phyloP scores from a whole-genome alignment of 2,888 invertebrate species.

The Scelioninae gen. 2 region DNA sequence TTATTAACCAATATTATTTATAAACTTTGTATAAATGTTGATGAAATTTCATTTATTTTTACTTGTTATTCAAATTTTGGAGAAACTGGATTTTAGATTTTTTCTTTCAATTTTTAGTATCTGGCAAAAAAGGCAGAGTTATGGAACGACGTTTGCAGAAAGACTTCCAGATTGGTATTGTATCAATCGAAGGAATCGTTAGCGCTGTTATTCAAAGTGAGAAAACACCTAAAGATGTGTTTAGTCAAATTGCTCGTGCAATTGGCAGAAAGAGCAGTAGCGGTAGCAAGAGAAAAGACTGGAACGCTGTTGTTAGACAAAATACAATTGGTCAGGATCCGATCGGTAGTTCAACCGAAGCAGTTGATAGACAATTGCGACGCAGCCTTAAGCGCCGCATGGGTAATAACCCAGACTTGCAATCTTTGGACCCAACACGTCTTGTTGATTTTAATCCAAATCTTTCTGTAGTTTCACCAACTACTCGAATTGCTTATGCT shows the following conservation, averaged over 20 bases:
- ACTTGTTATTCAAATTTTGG: no score
- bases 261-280: slow-evolving; percentile 80
- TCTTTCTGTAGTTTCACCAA: slow-evolving; percentile 84
- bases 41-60: no score
- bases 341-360: slow-evolving; percentile 86
- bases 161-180: slow-evolving; percentile 90
- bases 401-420: slow-evolving; percentile 81
- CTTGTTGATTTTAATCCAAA: slow-evolving; percentile 89
- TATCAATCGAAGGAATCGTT: slow-evolving; percentile 86
- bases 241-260: slow-evolving; percentile 88
- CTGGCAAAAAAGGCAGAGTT: slow-evolving; percentile 89
- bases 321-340: slow-evolving; percentile 84
- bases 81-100: background rate
- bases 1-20: no score
- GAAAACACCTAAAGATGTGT: slow-evolving; percentile 86
- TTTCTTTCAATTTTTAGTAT: slow-evolving; percentile 76
- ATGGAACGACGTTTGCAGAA: slow-evolving; percentile 91
- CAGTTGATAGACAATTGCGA: slow-evolving; percentile 79
- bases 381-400: slow-evolving; percentile 85
- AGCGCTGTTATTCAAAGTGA: slow-evolving; percentile 83
- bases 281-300: slow-evolving; percentile 82
- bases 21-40: no score
- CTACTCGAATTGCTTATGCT: slow-evolving; percentile 89
- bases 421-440: slow-evolving; percentile 84
- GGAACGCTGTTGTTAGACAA: slow-evolving; percentile 88